Conservation (phyloP, 2,113 vertebrate species). For the Thryonomys swinderianus region DNA sequence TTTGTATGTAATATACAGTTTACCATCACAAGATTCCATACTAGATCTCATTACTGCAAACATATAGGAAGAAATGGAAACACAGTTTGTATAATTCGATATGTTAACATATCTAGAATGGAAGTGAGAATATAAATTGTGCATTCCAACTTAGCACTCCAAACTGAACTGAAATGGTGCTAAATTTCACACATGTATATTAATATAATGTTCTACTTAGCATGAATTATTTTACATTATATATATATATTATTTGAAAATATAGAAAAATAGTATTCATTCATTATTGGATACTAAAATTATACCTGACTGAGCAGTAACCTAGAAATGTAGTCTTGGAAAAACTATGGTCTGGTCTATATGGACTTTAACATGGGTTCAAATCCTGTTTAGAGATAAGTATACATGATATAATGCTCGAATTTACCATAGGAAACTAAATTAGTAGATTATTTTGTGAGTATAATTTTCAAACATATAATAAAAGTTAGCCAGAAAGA, state of each 20-base stretch:
- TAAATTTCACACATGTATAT: neutral
- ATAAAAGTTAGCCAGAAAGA: neutral
- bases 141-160: accelerated
- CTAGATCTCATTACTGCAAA: no score
- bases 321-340: neutral
- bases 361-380: neutral
- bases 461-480: neutral
- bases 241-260: neutral
- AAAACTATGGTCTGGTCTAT: neutral
- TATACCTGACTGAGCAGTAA: neutral
- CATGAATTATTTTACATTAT: neutral
- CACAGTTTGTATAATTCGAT: neutral
- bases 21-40: neutral
- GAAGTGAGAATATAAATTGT: neutral
- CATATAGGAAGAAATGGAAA: neutral
- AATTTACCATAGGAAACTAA: neutral
- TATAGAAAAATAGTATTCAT: neutral
- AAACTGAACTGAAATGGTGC: neutral
- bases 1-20: neutral
- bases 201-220: neutral
- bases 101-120: neutral
- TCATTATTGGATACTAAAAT: neutral
- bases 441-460: neutral
- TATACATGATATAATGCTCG: neutral
- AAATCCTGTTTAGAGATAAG: neutral